These are phyloP conservation scores for Tenthredo distinguenda DNA, from an alignment of 2,888 invertebrate genomes.

Conservation along the genomic window DNA sequence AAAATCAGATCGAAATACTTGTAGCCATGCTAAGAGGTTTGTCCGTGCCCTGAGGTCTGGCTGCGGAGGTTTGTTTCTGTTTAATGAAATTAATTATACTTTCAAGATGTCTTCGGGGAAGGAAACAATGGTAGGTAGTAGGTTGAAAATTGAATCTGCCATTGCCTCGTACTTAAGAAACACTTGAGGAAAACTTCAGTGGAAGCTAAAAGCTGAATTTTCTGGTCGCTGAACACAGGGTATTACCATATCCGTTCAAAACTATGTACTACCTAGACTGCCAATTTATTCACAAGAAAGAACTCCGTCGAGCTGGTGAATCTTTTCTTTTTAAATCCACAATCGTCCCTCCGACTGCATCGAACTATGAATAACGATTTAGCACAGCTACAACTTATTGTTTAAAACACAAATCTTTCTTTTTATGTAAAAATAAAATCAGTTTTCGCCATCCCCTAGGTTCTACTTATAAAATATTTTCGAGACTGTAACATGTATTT, in stretches of 20 bases:
- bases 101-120: slow-evolving; percentile 40
- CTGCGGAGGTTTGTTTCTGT: neutral
- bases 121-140: neutral
- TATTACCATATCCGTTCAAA: slow-evolving; percentile 40
- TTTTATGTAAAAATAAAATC: neutral
- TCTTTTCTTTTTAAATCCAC: neutral
- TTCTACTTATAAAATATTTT: neutral
- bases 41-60: neutral
- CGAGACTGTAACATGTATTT: neutral
- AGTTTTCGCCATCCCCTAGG: neutral
- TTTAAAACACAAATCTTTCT: neutral
- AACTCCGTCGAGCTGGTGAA: neutral
- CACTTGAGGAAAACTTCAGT: slow-evolving; percentile 23
- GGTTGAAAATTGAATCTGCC: slow-evolving; percentile 7
- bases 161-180: slow-evolving; percentile 40
- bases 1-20: neutral
- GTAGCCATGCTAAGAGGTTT: neutral
- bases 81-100: slow-evolving; percentile 33
- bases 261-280: neutral
- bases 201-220: neutral
- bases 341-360: neutral
- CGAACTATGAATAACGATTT: neutral
- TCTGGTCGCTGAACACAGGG: slow-evolving; percentile 10
- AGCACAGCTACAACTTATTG: neutral
- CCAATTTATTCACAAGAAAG: neutral